Percentiles rank a stretch among this genome's conserved stretches.
phyloP scores from a whole-genome alignment of 2,113 vertebrate species.

The Anguilla japonica region DNA sequence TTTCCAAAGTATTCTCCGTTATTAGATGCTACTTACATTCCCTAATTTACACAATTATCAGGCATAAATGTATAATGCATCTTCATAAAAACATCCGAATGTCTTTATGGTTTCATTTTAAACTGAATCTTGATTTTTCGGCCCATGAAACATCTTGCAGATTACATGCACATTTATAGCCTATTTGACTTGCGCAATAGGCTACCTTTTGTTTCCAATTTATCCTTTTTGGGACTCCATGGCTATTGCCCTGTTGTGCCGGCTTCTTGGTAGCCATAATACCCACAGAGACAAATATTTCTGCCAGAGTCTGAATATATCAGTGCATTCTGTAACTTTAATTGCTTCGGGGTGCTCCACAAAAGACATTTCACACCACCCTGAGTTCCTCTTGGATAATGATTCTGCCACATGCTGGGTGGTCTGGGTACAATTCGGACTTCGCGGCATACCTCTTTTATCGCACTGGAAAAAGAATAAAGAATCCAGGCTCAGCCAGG shows the following conservation, averaged over 20 bases:
- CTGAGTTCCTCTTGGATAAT: background rate
- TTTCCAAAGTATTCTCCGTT: no score
- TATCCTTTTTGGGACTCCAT: background rate
- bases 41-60: no score
- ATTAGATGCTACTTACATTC: no score
- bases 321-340: slow-evolving; percentile 7
- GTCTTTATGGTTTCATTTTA: no score
- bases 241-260: background rate
- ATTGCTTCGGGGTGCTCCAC: background rate
- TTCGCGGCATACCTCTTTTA: background rate
- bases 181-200: no score
- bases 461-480: background rate
- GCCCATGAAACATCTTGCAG: no score
- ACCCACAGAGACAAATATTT: background rate
- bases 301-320: slow-evolving; percentile 11
- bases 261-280: background rate
- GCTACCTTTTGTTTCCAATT: background rate
- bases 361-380: slow-evolving; percentile 11
- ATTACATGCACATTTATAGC: no score
- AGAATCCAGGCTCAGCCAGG: background rate
- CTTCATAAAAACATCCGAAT: no score
- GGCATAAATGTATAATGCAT: no score
- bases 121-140: no score
- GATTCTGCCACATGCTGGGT: no score
- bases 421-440: background rate